Conservation (phyloP, 2,113 vertebrate species). For the Vidua chalybeata region DNA sequence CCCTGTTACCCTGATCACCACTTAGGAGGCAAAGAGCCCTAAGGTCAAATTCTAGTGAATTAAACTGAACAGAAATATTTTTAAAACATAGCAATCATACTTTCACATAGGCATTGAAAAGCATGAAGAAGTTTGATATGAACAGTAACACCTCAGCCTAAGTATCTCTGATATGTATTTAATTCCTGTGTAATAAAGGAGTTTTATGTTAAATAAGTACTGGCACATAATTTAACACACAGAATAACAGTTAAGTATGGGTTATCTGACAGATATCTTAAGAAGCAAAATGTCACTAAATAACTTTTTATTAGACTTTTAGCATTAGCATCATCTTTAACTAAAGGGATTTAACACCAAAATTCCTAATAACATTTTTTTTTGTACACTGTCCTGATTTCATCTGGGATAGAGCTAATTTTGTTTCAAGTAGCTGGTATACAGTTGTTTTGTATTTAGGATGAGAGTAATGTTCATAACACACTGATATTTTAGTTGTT, state of each 20-base stretch:
- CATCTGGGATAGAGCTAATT: neutral
- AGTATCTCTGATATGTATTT: neutral
- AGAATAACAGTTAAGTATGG: neutral
- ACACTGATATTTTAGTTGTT: neutral
- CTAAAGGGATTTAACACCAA: neutral
- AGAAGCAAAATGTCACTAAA: neutral
- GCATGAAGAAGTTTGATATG: neutral
- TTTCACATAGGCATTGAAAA: neutral
- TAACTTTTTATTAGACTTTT: neutral
- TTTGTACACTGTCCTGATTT: neutral
- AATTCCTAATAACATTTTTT: neutral
- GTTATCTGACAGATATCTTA: neutral
- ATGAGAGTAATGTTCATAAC: neutral
- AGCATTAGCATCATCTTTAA: neutral
- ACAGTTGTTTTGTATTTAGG: neutral
- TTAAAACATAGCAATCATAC: neutral
- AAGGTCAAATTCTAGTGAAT: neutral
- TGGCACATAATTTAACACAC: neutral
- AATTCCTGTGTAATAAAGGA: slow-evolving; percentile 3
- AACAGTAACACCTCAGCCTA: neutral
- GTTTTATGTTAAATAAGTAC: slow-evolving; percentile 9
- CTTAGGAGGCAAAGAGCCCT: neutral
- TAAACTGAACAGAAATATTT: neutral
- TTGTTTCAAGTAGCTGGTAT: neutral
- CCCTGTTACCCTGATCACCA: neutral